Percentiles rank a stretch among this genome's conserved stretches.
These are phyloP conservation scores for Aix galericulata DNA, from an alignment of 2,113 vertebrate species.

Conservation along the genomic window DNA sequence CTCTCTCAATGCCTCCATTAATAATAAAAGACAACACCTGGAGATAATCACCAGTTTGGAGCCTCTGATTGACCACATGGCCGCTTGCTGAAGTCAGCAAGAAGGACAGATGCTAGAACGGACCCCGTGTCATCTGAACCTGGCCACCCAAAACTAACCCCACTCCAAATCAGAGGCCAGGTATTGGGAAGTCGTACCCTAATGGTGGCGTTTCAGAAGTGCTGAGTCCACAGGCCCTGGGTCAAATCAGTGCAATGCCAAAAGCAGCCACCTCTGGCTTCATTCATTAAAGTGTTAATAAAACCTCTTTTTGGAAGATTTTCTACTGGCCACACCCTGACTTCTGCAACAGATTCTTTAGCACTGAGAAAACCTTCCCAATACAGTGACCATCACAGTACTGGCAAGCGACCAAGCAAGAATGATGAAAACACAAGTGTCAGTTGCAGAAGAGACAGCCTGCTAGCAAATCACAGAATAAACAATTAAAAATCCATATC, in stretches of 20 bases:
- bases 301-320: neutral
- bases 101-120: neutral
- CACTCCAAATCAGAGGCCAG: neutral
- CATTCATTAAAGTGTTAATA: neutral
- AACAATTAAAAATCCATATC: conserved; percentile 14
- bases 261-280: neutral
- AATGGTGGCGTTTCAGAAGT: neutral
- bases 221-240: neutral
- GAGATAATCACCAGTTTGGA: neutral
- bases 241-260: neutral
- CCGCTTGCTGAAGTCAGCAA: neutral
- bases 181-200: neutral
- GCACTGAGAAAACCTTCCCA: conserved; percentile 8
- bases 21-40: neutral
- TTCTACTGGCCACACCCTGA: neutral
- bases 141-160: neutral
- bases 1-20: neutral
- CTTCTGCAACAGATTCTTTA: conserved; percentile 11
- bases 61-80: neutral
- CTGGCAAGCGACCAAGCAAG: neutral
- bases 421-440: conserved; percentile 12
- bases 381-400: neutral
- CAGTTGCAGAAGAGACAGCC: neutral
- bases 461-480: neutral
- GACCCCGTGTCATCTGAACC: neutral